Percentiles rank a stretch among this genome's conserved stretches.
phyloP scores from a whole-genome alignment of 2,888 invertebrate species.

The Agonopterix alstromeriana region DNA sequence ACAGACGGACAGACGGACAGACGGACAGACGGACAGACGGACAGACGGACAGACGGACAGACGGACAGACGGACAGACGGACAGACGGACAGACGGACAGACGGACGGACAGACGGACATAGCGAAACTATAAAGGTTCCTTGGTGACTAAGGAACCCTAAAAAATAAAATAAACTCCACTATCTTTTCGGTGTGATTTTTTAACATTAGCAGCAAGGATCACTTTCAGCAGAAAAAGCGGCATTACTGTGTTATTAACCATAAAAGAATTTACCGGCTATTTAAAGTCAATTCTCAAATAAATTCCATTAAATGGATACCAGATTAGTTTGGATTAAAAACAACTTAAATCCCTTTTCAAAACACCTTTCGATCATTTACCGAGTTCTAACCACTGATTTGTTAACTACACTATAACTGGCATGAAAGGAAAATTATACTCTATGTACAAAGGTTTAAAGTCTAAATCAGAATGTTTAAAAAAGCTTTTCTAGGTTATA shows the following conservation, averaged over 20 bases:
- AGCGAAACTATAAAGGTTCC: no score
- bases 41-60: no score
- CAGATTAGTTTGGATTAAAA: constrained; percentile 14
- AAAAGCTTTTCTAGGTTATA: background rate
- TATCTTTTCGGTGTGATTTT: no score
- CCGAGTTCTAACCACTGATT: constrained; percentile 9
- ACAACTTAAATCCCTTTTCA: constrained; percentile 15
- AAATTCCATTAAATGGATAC: constrained; percentile 16
- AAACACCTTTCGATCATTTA: constrained; percentile 19
- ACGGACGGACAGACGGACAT: no score
- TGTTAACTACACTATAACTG: constrained; percentile 8
- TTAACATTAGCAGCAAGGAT: no score
- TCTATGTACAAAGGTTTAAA: background rate
- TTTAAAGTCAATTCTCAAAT: background rate
- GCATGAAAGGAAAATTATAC: background rate
- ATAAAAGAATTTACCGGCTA: background rate
- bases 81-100: no score
- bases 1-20: no score
- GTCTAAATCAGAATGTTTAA: background rate
- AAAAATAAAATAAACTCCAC: no score
- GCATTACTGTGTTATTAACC: background rate
- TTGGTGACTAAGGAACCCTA: no score
- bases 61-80: no score
- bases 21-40: no score
- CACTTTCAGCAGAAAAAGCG: no score